Evolutionary conservation across 2,113 vertebrate genomes (phyloP), one percentile per base, ranked within the genome.

Genomic region (Salvelinus fontinalis): DNA sequence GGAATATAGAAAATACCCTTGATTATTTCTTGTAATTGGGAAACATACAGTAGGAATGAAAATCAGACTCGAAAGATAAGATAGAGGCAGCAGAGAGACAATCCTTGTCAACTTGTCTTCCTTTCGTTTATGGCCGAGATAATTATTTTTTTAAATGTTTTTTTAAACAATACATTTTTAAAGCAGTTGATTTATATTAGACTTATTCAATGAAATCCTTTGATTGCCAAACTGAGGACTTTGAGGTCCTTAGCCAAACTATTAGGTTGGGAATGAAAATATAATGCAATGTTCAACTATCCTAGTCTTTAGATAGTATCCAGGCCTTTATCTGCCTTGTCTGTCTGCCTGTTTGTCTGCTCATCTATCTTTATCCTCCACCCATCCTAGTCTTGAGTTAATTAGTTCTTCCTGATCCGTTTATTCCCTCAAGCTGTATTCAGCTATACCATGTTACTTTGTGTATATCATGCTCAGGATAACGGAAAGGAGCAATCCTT

Each of bases 401-500:
- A 62, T 22, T 62, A 16, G 59, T 62, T 62, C n/a, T 62, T 54
- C 51, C 51, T 62, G 59, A 16, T 62, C 59, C 1, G 59, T 62
- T 22, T 22, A 62, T 62, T 62, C 59, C n/a, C n/a, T 62, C 59
- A 62, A 62, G 2, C n/a, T 62, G 59, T 62, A 44, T 44, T 44
- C 39, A 44, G 39, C 9, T 44, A 44, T 44, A 2, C 39, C 39
- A 44, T 44, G 39, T 44, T 39, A 39, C 39, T 39, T 8, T 39
- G 39, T 34, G 59, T 60, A 60, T 22, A 14, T 8, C 59, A 39
- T 39, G 67, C 67, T 68, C 67, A 68, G 67, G 66, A 20, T 68
- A 34, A 68, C 26, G 39, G 29, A n/a, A 68, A 20, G 16, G 31
- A 4, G 6, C 67, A 5, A 68, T 68, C 16, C 6, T 34, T n/a